phyloP scores from a whole-genome alignment of 2,113 vertebrate species.

The Aix galericulata region DNA sequence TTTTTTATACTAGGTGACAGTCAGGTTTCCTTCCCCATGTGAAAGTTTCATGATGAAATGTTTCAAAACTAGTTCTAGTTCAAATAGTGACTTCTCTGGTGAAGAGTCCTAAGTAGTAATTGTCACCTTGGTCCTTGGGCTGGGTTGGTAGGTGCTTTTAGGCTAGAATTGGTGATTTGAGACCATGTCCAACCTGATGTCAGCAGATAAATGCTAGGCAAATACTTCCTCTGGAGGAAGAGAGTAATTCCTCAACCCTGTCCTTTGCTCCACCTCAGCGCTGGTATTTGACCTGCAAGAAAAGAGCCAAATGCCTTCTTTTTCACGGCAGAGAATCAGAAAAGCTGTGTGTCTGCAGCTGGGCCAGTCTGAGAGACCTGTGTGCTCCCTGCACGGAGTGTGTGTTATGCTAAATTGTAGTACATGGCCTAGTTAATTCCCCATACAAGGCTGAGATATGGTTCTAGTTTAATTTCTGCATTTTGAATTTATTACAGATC shows the following conservation, averaged over 20 bases:
- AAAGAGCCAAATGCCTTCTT: background rate
- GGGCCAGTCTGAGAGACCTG: background rate
- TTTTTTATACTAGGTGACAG: background rate
- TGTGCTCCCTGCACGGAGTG: background rate
- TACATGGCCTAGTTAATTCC: background rate
- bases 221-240: background rate
- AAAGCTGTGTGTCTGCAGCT: background rate
- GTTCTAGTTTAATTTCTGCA: background rate
- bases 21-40: background rate
- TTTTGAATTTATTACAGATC: background rate
- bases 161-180: background rate
- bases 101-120: background rate
- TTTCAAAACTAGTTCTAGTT: background rate
- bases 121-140: background rate
- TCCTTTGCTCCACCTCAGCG: background rate
- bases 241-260: background rate
- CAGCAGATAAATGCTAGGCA: background rate
- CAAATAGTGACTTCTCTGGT: background rate
- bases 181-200: background rate
- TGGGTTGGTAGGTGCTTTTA: background rate
- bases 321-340: fast-evolving
- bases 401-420: fast-evolving
- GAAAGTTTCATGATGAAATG: background rate
- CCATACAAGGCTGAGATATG: background rate
- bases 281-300: background rate